Percentiles rank a stretch among this genome's conserved stretches.
Conservation (phyloP, 2,888 invertebrate species). For the Pimpla rufipes region DNA sequence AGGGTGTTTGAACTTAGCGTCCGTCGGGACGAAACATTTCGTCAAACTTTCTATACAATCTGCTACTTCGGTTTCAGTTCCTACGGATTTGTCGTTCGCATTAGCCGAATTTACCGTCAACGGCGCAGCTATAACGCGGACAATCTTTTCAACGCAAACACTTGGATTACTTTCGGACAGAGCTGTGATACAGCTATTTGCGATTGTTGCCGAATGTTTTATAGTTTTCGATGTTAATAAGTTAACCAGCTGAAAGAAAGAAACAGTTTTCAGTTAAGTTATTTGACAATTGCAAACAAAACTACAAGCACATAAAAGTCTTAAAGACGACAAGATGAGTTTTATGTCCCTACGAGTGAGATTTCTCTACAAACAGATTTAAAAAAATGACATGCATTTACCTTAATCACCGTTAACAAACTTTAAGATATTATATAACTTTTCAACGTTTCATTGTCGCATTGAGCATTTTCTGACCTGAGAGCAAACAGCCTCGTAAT, state of each 20-base stretch:
- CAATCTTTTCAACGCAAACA: slow-evolving; percentile 83
- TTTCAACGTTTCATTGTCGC: not conserved
- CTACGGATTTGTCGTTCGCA: slow-evolving; percentile 16
- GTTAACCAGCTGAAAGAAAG: slow-evolving; percentile 85
- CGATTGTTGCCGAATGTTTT: slow-evolving; percentile 86
- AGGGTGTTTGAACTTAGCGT: slow-evolving; percentile 81
- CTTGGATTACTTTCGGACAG: slow-evolving; percentile 86
- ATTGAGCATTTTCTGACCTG: slow-evolving; percentile 81
- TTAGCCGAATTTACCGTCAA: slow-evolving; percentile 67
- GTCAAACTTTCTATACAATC: slow-evolving; percentile 81
- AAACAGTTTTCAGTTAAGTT: not conserved
- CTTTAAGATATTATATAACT: not conserved
- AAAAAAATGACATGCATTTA: too few relatives aligned
- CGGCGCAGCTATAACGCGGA: slow-evolving; percentile 82
- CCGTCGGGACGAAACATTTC: slow-evolving; percentile 81
- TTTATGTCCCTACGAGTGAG: too few relatives aligned
- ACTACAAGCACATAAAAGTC: not conserved
- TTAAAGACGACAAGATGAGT: not conserved
- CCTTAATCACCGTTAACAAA: too few relatives aligned
- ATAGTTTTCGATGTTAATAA: slow-evolving; percentile 85
- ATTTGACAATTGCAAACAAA: not conserved
- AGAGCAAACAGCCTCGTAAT: slow-evolving; percentile 84
- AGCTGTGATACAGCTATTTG: slow-evolving; percentile 87
- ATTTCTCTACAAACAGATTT: too few relatives aligned
- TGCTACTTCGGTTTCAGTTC: slow-evolving; percentile 80